Evolutionary conservation across 2,888 invertebrate species (phyloP), one percentile per base, ranked within the genome.

Genomic region (Miltochrista miniata): DNA sequence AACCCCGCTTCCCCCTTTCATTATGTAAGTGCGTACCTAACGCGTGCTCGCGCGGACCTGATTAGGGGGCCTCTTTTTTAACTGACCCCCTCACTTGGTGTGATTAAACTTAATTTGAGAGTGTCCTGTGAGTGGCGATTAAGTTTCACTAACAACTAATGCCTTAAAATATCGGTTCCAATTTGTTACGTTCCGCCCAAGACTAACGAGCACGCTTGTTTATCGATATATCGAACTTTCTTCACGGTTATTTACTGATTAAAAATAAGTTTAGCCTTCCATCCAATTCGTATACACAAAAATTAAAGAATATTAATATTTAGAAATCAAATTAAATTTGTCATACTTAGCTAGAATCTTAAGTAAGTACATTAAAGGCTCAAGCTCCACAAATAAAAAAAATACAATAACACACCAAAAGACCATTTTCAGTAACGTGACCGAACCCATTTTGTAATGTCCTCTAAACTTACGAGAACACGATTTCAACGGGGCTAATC

Each of bases 1-100:
- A 64, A 70, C 79, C 79, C 84, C 83, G 77, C 70, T 81, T 79
- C 85, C 90, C 90, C 90, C 90, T 90, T 90, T 91, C 90, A 91
- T 91, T 91, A 91, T 90, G 89, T 91, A 91, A 91, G 90, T 90
- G 90, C 90, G 90, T 89, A 77, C 77, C 77, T 77, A 90, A 91
- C 90, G 90, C 90, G 90, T 89, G 90, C 85, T 89, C 83, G 87
- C 85, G 84, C 85, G 87, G 87, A 88, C 90, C 90, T 90, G 90
- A 91, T 91, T 90, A 90, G 83, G 85, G 81, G 83, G 83, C 84
- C 89, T 87, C 87, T 89, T 90, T 91, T 90, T 90, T 89, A 90
- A 91, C 89, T 89, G 90, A 89, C 90, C 90, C 86, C 87, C 87
- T 85, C 81, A 83, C 85, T 85, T 82, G 82, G 80, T 80, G 79